Evolutionary conservation across 2,113 vertebrate genomes (phyloP), one percentile per base, ranked within the genome.

Genomic region (Rostratula benghalensis): DNA sequence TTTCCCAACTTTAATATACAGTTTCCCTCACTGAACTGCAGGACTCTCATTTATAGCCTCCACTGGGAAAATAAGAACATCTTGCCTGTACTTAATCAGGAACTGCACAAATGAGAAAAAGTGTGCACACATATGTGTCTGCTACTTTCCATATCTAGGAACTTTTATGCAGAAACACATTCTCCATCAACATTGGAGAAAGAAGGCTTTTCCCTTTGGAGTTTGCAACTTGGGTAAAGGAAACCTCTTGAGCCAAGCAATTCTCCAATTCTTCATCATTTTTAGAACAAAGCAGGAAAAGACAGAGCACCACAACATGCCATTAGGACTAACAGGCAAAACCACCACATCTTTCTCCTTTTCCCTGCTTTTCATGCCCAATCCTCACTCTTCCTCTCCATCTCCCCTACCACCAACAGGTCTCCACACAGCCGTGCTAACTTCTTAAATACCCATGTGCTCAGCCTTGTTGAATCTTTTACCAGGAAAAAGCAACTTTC

Each of bases 331-430:
- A 67, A 41, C n/a, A 69, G 41, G 17, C 59, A 35, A 19, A 90
- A 60, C 20, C 20, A 64, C 10, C 17, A 24, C 0, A 0, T 5
- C 22, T 46, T 71, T 59, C 22, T 8, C 8, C 6, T 33, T 73
- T 80, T 30, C 90, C 6, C 15, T 68, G 11, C 23, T 21, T 89
- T 68, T 43, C 12, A 2, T 21, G 10, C 14, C 45, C 21, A 43
- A 43, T 8, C 11, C n/a, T 70, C 22, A 37, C 1, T 13, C 21
- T 30, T 56, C 10, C 43, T 3, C 19, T 68, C 21, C 10, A 30
- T 4, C 21, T 22, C 8, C 12, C 7, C 24, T 63, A 76, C 23
- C 19, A 86, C 33, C 11, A 48, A 15, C 30, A 83, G 30, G 20
- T 53, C 6, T 57, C 8, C 30, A 39, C 2, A 2, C 39, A 53